Evolutionary conservation across 2,113 vertebrate genomes (phyloP), one percentile per base, ranked within the genome.

Genomic region (Lepisosteus osseus): DNA sequence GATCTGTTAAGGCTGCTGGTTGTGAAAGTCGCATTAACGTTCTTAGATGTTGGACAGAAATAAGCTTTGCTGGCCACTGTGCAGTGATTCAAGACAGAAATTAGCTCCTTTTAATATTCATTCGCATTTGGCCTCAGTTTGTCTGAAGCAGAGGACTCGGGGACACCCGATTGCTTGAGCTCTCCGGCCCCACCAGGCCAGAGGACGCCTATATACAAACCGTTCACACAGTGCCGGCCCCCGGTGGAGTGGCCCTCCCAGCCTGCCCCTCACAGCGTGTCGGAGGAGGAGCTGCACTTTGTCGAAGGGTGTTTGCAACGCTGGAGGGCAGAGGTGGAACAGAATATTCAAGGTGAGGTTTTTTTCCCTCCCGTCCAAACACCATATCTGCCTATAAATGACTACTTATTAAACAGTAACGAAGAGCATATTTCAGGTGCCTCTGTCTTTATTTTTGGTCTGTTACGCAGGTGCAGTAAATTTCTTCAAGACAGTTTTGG

Each of bases 281-380:
- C 91, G 0, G 84, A 93, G 2, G 93, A 96, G 3, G 97, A 99
- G 85, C 90, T 97, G 59, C 85, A 61, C 72, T 93, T 93, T 0
- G 90, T 98, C 2, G 92, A 84, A 75, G 84, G 78, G 0, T 99
- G 97, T 80, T 90, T 99, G 17, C 95, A 95, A 80, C 92, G 95
- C 2, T 99, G 97, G 97, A 95, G 94, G 75, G 82, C 83, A 0
- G 95, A 99, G 81, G 95, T 94, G 0, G 92, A 99, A 17, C 95
- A 93, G 14, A 96, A 96, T 2, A 87, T 98, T 54, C 92, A 88
- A 79, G 97, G 97, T 99, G 71, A 14, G 68, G 41, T 15, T 29
- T 61, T 13, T 29, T 29, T 29, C 2, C 29, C 29, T 29, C 29
- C 29, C 29, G 29, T 29, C 29, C 29, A 29, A 29, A 29, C 29